Percentiles rank a stretch among this genome's conserved stretches.
Conservation (phyloP, 2,113 vertebrate species). For the Entosphenus tridentatus region DNA sequence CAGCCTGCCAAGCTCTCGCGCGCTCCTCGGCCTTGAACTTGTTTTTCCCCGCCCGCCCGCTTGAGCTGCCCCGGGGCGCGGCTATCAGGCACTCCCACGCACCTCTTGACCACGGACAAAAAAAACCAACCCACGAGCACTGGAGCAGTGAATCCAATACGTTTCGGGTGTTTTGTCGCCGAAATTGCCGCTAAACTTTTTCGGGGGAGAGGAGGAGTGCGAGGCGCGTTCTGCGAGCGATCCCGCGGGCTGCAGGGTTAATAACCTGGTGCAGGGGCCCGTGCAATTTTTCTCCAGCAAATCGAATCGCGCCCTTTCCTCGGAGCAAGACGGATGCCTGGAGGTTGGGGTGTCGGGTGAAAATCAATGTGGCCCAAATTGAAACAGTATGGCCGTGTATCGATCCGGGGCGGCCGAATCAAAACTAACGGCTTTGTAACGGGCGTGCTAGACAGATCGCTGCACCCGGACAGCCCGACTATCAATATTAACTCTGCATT, state of each 20-base stretch:
- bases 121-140: too few species aligned
- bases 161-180: too few species aligned
- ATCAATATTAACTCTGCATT: slow-evolving; percentile 90
- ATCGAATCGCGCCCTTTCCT: slow-evolving; percentile 96
- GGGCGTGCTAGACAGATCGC: slow-evolving; percentile 93
- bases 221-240: too few species aligned
- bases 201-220: too few species aligned
- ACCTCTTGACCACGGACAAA: too few species aligned
- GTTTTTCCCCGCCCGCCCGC: too few species aligned
- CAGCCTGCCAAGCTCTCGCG: too few species aligned
- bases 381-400: slow-evolving; percentile 97
- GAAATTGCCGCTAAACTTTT: too few species aligned
- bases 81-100: too few species aligned
- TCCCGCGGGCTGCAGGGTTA: neutral
- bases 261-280: slow-evolving; percentile 19
- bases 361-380: slow-evolving; percentile 99
- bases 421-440: slow-evolving; percentile 99
- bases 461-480: slow-evolving; percentile 99
- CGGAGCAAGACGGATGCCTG: slow-evolving; percentile 99
- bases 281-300: slow-evolving; percentile 99
- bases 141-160: too few species aligned
- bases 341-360: slow-evolving; percentile 80
- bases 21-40: too few species aligned
- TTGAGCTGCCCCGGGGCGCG: too few species aligned
- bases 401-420: slow-evolving; percentile 91